Evolutionary conservation across 2,113 vertebrate genomes (phyloP).

Genomic region (Colaptes auratus): DNA sequence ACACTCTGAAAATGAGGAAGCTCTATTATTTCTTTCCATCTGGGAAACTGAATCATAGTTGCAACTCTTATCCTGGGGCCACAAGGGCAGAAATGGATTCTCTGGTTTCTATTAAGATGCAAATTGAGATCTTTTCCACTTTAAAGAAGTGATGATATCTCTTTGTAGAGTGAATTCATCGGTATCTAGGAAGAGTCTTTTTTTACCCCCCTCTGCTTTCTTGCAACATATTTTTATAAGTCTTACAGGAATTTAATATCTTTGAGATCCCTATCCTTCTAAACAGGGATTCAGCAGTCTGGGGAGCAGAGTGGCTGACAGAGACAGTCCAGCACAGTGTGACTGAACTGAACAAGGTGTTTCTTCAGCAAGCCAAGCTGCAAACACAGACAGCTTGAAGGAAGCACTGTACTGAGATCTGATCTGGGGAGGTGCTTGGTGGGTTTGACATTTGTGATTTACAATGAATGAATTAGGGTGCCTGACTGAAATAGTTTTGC

Average conservation of each 20-base stretch:
- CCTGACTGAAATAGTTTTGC: neutral
- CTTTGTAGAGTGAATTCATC: slow-evolving; percentile 18
- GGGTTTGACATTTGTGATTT: neutral
- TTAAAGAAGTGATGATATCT: slow-evolving; percentile 55
- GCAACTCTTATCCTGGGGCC: slow-evolving; percentile 13
- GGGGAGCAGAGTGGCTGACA: neutral
- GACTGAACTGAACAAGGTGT: neutral
- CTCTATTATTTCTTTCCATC: slow-evolving; percentile 5
- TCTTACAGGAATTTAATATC: slow-evolving; percentile 34
- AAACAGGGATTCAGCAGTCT: slow-evolving; percentile 18
- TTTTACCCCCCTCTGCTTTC: neutral
- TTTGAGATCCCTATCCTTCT: neutral
- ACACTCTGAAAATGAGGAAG: neutral
- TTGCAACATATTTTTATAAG: slow-evolving; percentile 26
- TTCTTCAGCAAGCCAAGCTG: neutral
- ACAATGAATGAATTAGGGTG: neutral
- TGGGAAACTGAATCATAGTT: slow-evolving; percentile 1
- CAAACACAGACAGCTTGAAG: neutral
- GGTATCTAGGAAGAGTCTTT: slow-evolving; percentile 31
- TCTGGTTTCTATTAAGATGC: slow-evolving; percentile 64
- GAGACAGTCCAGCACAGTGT: neutral
- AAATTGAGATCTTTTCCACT: slow-evolving; percentile 61
- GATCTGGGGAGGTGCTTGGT: rapidly evolving
- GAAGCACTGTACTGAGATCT: neutral
- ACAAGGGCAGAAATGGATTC: slow-evolving; percentile 42